Percentiles rank a stretch among this genome's conserved stretches.
These are phyloP conservation scores for Petrolisthes manimaculis DNA, from an alignment of 2,888 invertebrate species.

Conservation along the genomic window DNA sequence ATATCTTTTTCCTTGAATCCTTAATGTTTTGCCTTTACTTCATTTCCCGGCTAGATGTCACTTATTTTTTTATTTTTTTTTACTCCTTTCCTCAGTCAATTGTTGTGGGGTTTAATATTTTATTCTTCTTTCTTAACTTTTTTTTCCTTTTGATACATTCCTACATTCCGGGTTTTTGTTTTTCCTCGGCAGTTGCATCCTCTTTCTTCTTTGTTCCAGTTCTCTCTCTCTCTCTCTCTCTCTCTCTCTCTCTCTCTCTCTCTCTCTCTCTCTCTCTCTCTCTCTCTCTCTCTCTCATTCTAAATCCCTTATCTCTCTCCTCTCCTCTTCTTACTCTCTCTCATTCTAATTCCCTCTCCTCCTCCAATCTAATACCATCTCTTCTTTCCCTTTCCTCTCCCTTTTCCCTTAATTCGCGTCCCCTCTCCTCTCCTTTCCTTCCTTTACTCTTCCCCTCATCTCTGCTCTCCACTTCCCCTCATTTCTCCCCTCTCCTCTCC, in stretches of 20 bases:
- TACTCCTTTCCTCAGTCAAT: not conserved
- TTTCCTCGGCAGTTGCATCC: not conserved
- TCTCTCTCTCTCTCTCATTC: not conserved
- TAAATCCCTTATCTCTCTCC: not conserved
- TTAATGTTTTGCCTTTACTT: not conserved
- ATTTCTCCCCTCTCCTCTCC: not conserved
- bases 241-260: not conserved
- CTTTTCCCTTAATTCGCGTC: not conserved
- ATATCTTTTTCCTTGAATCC: not conserved
- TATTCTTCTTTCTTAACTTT: not conserved
- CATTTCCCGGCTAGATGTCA: not conserved
- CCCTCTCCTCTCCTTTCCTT: not conserved
- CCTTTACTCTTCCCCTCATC: not conserved
- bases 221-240: not conserved
- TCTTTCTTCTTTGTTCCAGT: not conserved
- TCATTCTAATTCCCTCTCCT: not conserved
- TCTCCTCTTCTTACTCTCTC: not conserved
- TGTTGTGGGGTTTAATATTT: not conserved
- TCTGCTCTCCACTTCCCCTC: not conserved
- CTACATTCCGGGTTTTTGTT: not conserved
- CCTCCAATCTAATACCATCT: not conserved
- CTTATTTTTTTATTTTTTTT: not conserved
- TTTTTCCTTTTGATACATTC: not conserved
- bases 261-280: not conserved
- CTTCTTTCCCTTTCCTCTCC: not conserved